Evolutionary conservation across 1,140 invertebrate genomes (phyloP).

Genomic region (Plutomurus gul): DNA sequence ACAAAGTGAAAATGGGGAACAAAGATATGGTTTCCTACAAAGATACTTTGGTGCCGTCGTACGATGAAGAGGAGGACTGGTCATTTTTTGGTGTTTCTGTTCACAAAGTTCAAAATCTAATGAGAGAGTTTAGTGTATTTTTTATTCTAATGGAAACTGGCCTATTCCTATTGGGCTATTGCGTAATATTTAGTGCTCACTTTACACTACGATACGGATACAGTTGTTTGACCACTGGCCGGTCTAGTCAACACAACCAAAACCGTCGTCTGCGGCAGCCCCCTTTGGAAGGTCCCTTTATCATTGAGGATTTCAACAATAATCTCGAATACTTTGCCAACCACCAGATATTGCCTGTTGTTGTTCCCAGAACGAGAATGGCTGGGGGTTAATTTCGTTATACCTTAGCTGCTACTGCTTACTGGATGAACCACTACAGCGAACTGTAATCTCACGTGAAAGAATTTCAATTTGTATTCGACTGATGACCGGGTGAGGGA

Average conservation of each 20-base stretch:
- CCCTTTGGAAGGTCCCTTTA: neutral
- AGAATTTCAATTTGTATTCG: too few species aligned
- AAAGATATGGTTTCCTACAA: neutral
- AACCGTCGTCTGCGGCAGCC: too few species aligned
- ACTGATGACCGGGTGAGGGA: too few species aligned
- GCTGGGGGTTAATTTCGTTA: neutral
- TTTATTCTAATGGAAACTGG: conserved; percentile 34
- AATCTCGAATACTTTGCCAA: neutral
- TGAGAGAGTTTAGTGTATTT: conserved; percentile 31
- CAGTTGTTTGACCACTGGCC: neutral
- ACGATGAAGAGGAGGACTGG: neutral
- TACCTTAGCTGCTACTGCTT: too few species aligned
- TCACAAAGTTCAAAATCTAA: neutral
- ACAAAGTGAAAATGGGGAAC: neutral
- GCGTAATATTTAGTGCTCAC: conserved; percentile 23
- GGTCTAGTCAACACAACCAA: neutral
- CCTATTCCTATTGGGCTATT: conserved; percentile 27
- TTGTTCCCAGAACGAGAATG: neutral
- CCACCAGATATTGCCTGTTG: neutral
- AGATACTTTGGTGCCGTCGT: neutral
- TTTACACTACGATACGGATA: neutral
- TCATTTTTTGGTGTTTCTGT: conserved; percentile 3
- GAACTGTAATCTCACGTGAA: too few species aligned
- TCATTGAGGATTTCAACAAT: neutral
- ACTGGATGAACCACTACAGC: too few species aligned